Percentiles rank a stretch among this genome's conserved stretches.
phyloP scores from a whole-genome alignment of 2,888 invertebrate species.

The Cryptocephalus primarius region DNA sequence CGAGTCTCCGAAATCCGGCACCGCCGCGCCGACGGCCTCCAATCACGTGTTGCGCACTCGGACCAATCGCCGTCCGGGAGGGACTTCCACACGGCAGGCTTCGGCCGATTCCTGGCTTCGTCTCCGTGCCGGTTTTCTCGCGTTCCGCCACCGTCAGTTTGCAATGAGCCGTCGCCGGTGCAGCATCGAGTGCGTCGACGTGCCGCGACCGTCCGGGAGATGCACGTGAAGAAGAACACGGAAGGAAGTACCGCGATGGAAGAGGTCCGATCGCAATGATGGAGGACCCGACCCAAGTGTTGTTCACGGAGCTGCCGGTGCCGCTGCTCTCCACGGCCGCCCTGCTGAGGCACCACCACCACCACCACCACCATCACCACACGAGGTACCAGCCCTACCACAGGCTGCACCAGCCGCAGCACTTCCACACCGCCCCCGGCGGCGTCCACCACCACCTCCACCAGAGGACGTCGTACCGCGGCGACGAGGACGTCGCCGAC shows the following conservation, averaged over 20 bases:
- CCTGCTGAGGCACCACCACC: slow-evolving; percentile 41
- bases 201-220: slow-evolving; percentile 30
- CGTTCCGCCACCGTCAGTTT: slow-evolving; percentile 20
- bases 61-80: slow-evolving; percentile 31
- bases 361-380: slow-evolving; percentile 10
- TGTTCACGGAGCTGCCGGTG: slow-evolving; percentile 48
- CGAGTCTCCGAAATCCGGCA: background rate
- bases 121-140: slow-evolving; percentile 24
- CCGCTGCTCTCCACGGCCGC: slow-evolving; percentile 42
- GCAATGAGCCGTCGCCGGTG: slow-evolving; percentile 31
- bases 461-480: slow-evolving; percentile 7
- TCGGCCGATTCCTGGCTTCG: slow-evolving; percentile 26
- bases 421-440: slow-evolving; percentile 34
- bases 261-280: slow-evolving; percentile 28
- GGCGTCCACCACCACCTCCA: slow-evolving; percentile 31
- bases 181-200: slow-evolving; percentile 23
- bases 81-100: background rate
- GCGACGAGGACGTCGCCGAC: slow-evolving; percentile 16
- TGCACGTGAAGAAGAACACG: slow-evolving; percentile 18
- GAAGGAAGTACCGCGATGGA: no score
- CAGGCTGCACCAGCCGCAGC: slow-evolving; percentile 56
- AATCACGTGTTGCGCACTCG: slow-evolving; percentile 44
- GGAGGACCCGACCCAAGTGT: slow-evolving; percentile 45
- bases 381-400: slow-evolving; percentile 50
- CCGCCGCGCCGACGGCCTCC: background rate